phyloP scores from a whole-genome alignment of 2,888 invertebrate genomes.

The Anthrax anthrax region DNA sequence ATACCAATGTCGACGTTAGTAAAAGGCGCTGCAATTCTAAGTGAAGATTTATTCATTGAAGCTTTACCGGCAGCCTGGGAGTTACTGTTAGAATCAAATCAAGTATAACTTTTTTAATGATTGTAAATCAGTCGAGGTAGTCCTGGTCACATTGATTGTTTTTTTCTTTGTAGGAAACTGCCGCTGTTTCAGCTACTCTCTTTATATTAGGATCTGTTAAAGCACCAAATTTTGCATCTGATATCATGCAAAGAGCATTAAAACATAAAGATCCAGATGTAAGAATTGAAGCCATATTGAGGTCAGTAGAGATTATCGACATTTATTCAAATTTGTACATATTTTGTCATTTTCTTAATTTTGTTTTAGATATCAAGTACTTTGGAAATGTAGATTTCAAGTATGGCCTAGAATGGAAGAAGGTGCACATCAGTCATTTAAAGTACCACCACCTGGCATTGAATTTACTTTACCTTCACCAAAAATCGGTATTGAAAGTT shows the following conservation, averaged over 20 bases:
- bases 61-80: constrained; percentile 92
- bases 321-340: not conserved
- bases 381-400: constrained; percentile 95
- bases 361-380: constrained; percentile 60
- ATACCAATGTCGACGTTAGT: constrained; percentile 71
- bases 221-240: constrained; percentile 75
- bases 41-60: constrained; percentile 75
- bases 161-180: constrained; percentile 48
- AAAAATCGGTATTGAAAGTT: constrained; percentile 89
- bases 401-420: constrained; percentile 99
- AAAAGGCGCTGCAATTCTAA: constrained; percentile 79
- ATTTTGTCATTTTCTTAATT: not conserved
- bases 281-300: constrained; percentile 67
- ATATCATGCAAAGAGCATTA: constrained; percentile 77
- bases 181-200: constrained; percentile 71
- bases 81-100: constrained; percentile 77
- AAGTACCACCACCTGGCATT: constrained; percentile 97
- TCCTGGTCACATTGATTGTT: too few relatives aligned
- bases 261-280: constrained; percentile 70
- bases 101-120: constrained; percentile 9
- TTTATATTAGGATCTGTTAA: constrained; percentile 90
- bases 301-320: constrained; percentile 31
- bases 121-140: too few relatives aligned
- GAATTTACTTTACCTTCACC: constrained; percentile 98
- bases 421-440: constrained; percentile 86